phyloP scores from a whole-genome alignment of 2,888 invertebrate genomes.

The Serripes groenlandicus region DNA sequence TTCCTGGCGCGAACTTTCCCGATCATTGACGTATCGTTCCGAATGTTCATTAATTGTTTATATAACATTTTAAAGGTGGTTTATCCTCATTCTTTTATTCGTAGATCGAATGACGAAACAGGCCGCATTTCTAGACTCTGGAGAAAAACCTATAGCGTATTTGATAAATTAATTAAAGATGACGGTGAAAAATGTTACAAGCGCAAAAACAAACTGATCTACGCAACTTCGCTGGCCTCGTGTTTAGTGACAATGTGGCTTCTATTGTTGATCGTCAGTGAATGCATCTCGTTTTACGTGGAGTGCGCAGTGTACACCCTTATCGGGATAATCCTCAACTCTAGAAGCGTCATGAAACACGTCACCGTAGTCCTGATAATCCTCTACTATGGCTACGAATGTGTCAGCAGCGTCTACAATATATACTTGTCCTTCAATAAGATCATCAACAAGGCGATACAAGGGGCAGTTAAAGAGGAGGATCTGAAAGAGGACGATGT shows the following conservation, averaged over 20 bases:
- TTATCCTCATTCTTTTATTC: conserved; percentile 25
- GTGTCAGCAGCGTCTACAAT: conserved; percentile 28
- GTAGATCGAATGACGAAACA: too few species aligned
- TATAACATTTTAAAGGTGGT: conserved; percentile 30
- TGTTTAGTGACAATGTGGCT: conserved; percentile 43
- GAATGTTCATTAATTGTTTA: conserved; percentile 40
- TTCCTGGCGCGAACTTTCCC: conserved; percentile 32
- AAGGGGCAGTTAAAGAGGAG: conserved; percentile 15
- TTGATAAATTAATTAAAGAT: conserved; percentile 34
- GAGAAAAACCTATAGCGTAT: too few species aligned
- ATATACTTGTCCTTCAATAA: conserved; percentile 27
- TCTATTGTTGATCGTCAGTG: conserved; percentile 27
- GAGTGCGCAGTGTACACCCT: conserved; percentile 46
- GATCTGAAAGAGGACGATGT: conserved; percentile 18
- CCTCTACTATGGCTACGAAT: conserved; percentile 38
- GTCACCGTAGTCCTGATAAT: conserved; percentile 34
- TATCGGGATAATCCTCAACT: conserved; percentile 48
- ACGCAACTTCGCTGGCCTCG: conserved; percentile 34
- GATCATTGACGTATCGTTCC: conserved; percentile 40
- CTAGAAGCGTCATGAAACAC: conserved; percentile 32
- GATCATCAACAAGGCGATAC: conserved; percentile 29
- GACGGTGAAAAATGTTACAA: conserved; percentile 25
- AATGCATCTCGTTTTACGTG: conserved; percentile 50
- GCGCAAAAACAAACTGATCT: conserved; percentile 38
- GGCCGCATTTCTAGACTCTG: too few species aligned